Percentiles rank a stretch among this genome's conserved stretches.
phyloP scores from a whole-genome alignment of 2,888 invertebrate species.

The Patella depressa region DNA sequence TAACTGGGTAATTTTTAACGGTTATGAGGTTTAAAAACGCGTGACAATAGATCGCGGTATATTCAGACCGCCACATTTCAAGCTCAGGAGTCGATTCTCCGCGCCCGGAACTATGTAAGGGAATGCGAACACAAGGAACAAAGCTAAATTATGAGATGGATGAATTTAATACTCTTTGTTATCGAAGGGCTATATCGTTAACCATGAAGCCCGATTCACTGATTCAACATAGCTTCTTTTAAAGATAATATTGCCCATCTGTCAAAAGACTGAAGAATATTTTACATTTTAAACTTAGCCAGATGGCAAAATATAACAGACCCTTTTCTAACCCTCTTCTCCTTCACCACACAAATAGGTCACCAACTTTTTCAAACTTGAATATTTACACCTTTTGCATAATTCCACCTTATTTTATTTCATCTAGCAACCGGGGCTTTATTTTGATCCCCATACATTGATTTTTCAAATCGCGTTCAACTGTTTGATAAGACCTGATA shows the following conservation, averaged over 20 bases:
- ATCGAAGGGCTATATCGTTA: neutral
- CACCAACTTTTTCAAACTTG: too few relatives aligned
- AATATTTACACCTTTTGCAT: too few relatives aligned
- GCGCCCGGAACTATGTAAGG: neutral
- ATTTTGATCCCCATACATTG: too few relatives aligned
- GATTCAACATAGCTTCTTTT: slow-evolving; percentile 7
- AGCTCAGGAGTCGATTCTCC: neutral
- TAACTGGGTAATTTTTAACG: neutral
- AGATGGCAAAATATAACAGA: slow-evolving; percentile 6
- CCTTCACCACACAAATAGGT: neutral
- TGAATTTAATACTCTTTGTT: slow-evolving; percentile 5
- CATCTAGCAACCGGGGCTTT: too few relatives aligned
- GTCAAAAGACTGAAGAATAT: neutral
- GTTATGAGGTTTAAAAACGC: neutral
- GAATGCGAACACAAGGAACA: neutral
- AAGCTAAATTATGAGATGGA: neutral
- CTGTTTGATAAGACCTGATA: too few relatives aligned
- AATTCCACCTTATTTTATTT: too few relatives aligned
- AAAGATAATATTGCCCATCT: slow-evolving; percentile 10
- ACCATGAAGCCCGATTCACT: neutral
- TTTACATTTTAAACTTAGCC: neutral
- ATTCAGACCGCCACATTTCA: neutral
- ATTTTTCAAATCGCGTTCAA: too few relatives aligned
- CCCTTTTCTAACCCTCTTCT: neutral
- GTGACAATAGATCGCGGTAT: neutral